Evolutionary conservation across 1,140 invertebrate genomes (phyloP), one percentile per base, ranked within the genome.

Genomic region (Zaprionus lachaisei): DNA sequence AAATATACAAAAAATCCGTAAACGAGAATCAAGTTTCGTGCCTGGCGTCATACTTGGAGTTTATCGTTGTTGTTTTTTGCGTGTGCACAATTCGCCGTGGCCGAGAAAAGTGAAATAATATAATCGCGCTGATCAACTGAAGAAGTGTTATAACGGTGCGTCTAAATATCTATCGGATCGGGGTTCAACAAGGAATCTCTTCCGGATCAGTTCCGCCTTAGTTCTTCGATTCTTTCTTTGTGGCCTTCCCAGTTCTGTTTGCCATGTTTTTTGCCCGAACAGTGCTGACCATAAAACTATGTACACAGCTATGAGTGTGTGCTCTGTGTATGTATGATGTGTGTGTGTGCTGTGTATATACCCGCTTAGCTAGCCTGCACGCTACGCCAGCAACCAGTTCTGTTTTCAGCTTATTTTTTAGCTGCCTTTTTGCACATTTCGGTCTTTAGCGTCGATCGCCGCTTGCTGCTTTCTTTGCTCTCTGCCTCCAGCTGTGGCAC

Each of bases 11-110:
- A 55, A 55, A 49, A 75, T 66, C 72, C 57, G 56, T 38, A 67
- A 66, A 63, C 54, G 28, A 70, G 63, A 73, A 91, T 90, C 86
- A 90, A 90, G 85, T 90, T 89, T 89, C 75, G 75, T 79, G 75
- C 72, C 71, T 84, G 80, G 81, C 85, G 85, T 89, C 84, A 89
- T 90, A 71, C 62, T 55, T 51, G 44, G 24, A 47, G 56, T 66
- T 56, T 71, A 22, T 51, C 47, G 47, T 51, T 22, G 9, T 11
- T 54, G 28, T 63, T 65, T 66, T 77, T 72, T 72, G 69, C 71
- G 71, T 28, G 62, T 83, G 62, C 56, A 66, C 73, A 55, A 67
- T 76, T 85, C 63, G 67, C 67, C 58, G 83, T 37, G 15, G 47
- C 28, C 34, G 38, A 44, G 12, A 60, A 77, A 72, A 66, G 62